phyloP scores from a whole-genome alignment of 2,888 invertebrate genomes.

The Endotricha flammealis region DNA sequence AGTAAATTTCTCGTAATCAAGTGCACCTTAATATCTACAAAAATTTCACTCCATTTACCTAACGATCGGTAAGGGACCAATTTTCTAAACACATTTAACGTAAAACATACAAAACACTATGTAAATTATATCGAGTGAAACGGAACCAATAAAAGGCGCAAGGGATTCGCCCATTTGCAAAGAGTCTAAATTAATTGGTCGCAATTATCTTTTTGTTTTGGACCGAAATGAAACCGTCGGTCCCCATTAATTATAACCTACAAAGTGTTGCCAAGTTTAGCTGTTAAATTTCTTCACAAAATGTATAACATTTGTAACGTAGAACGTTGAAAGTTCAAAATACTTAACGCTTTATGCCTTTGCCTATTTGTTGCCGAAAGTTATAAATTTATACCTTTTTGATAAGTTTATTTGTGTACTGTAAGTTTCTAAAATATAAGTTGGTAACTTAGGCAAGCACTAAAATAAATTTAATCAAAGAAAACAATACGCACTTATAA shows the following conservation, averaged over 20 bases:
- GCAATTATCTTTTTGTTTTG: slow-evolving; percentile 72
- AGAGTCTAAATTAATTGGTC: slow-evolving; percentile 68
- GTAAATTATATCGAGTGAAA: slow-evolving; percentile 42
- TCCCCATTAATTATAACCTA: slow-evolving; percentile 58
- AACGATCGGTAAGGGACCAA: slow-evolving; percentile 20
- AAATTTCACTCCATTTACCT: too few relatives aligned
- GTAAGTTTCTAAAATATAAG: too few relatives aligned
- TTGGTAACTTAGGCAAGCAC: too few relatives aligned
- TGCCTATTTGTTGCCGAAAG: slow-evolving; percentile 16
- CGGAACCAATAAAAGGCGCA: slow-evolving; percentile 54
- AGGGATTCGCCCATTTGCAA: slow-evolving; percentile 57
- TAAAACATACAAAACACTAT: slow-evolving; percentile 51
- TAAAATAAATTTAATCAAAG: too few relatives aligned
- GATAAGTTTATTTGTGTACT: too few relatives aligned
- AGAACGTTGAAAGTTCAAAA: slow-evolving; percentile 35
- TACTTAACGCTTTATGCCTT: slow-evolving; percentile 32
- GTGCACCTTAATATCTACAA: too few relatives aligned
- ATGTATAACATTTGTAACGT: slow-evolving; percentile 40
- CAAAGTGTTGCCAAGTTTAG: slow-evolving; percentile 44
- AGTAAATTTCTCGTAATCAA: too few relatives aligned
- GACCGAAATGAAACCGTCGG: slow-evolving; percentile 52
- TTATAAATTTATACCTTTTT: background rate
- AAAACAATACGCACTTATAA: too few relatives aligned
- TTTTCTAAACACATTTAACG: slow-evolving; percentile 36
- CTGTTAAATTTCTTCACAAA: slow-evolving; percentile 35